phyloP scores from a whole-genome alignment of 2,888 invertebrate species.

The Limenitis camilla region DNA sequence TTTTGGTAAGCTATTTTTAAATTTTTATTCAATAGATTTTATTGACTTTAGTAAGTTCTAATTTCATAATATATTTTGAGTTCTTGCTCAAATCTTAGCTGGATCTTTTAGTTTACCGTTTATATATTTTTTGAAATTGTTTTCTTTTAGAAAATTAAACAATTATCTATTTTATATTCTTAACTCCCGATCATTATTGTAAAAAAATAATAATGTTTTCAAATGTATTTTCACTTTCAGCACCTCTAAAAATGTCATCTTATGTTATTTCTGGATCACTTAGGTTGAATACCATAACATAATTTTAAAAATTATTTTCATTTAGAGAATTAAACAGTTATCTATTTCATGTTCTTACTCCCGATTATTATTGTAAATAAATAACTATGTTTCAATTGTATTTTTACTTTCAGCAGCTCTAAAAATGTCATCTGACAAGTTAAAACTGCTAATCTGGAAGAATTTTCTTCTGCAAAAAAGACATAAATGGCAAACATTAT shows the following conservation, averaged over 20 bases:
- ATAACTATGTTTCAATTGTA: background rate
- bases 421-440: slow-evolving; percentile 70
- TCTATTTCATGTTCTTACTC: background rate
- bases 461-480: slow-evolving; percentile 85
- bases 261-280: too few relatives aligned
- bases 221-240: slow-evolving; percentile 3
- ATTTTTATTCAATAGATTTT: slow-evolving; percentile 1
- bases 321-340: background rate
- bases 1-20: slow-evolving; percentile 21
- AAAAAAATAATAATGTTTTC: background rate
- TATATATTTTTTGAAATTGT: too few relatives aligned
- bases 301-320: background rate
- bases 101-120: too few relatives aligned
- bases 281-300: too few relatives aligned
- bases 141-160: background rate
- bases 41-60: too few relatives aligned
- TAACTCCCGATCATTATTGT: too few relatives aligned
- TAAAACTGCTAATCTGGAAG: slow-evolving; percentile 86
- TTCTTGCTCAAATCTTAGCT: too few relatives aligned
- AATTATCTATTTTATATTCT: background rate
- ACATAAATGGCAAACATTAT: slow-evolving; percentile 80
- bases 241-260: slow-evolving; percentile 39
- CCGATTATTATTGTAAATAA: background rate
- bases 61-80: slow-evolving; percentile 6
- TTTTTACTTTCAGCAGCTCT: slow-evolving; percentile 5